Evolutionary conservation across 2,113 vertebrate species (phyloP).

Genomic region (Lepus americanus): DNA sequence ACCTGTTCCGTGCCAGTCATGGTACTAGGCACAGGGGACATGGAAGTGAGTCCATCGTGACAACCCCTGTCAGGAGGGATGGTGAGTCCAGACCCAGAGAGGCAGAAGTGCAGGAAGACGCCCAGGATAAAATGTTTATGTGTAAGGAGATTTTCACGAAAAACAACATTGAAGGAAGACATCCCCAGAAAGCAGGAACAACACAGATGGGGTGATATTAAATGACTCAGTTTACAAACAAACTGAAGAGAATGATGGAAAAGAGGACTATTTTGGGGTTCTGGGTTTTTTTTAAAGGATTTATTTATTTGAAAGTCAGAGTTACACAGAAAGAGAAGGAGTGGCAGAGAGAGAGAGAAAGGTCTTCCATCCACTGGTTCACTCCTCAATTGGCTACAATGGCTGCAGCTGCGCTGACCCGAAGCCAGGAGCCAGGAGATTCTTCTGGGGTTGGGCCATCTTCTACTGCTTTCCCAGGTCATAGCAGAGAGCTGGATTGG

Average conservation of each 20-base stretch:
- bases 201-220: background rate
- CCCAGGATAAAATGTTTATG: background rate
- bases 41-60: background rate
- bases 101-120: background rate
- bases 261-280: background rate
- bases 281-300: background rate
- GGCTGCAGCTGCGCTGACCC: too few relatives aligned
- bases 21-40: rapidly evolving
- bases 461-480: too few relatives aligned
- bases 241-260: background rate
- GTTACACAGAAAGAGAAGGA: too few relatives aligned
- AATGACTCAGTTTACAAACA: background rate
- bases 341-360: too few relatives aligned
- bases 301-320: too few relatives aligned
- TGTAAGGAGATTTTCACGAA: background rate
- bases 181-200: conserved; percentile 33
- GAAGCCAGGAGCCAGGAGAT: too few relatives aligned
- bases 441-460: too few relatives aligned
- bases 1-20: too few relatives aligned
- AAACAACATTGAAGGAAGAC: background rate
- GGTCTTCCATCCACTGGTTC: too few relatives aligned
- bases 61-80: too few relatives aligned
- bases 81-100: background rate
- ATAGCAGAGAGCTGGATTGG: too few relatives aligned
- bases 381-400: too few relatives aligned